Evolutionary conservation across 1,140 invertebrate genomes (phyloP), one percentile per base, ranked within the genome.

Genomic region (Drosophila sturtevanti): DNA sequence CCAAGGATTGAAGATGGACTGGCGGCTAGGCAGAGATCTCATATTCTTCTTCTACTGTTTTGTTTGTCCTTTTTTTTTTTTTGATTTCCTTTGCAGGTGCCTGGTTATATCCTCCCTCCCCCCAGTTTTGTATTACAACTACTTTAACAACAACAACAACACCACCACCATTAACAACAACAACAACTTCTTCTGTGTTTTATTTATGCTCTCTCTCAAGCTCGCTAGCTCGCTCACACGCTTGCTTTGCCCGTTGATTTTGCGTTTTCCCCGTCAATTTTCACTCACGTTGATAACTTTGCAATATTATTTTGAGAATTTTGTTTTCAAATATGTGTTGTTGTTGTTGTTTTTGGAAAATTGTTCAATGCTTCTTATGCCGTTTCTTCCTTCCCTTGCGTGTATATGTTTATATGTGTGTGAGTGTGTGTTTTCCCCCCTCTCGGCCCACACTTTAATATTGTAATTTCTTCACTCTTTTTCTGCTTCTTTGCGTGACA

Each of bases 401-500:
- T 48, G 16, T 48, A 48, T 48, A 18, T 48, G 41, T 48, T 18
- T 48, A 21, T 48, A 6, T 48, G 41, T 48, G 41, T 48, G 27
- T 54, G 34, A 41, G 48, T 34, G 62, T 69, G 55, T 63, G 65
- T 51, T 58, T 77, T 77, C 71, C 71, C 69, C 75, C 62, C 12
- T 34, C 56, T 18, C 59, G 24, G 44, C 69, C 51, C 51, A 51
- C 38, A 34, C 54, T 56, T 35, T 31, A 52, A 68, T 79, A 82
- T 62, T 79, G 71, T 67, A 72, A 82, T 80, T 79, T 87, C 81
- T 86, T 87, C 77, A 87, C 84, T 89, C 80, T 89, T 89, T 89
- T 89, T 87, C 72, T 81, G 77, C 85, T 89, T 72, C 84, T 89
- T 84, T 89, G 84, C 76, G 84, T 87, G 84, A 87, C 84, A 87